Conservation (phyloP, 2,797 vertebrate species). For the Lepidocolaptes lacrymiger region DNA sequence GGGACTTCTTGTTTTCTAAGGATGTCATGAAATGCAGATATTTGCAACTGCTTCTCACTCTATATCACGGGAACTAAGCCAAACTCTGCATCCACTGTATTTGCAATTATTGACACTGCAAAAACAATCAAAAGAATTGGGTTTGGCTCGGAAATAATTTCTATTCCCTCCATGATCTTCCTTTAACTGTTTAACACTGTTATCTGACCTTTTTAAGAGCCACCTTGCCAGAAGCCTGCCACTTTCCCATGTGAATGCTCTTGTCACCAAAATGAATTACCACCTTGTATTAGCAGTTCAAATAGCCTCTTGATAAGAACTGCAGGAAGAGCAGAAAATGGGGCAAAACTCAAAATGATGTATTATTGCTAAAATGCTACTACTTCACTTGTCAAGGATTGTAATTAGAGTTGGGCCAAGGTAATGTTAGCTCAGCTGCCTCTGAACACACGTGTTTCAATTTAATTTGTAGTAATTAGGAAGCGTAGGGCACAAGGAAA, state of each 20-base stretch:
- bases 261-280: conserved; percentile 4
- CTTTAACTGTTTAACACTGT: not conserved
- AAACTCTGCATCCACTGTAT: not conserved
- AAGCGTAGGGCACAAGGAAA: conserved; percentile 23
- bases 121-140: not conserved
- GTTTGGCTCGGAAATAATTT: not conserved
- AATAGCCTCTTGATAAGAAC: not conserved
- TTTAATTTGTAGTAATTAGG: conserved; percentile 62
- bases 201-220: not conserved
- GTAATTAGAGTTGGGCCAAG: conserved; percentile 6
- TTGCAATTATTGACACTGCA: not conserved
- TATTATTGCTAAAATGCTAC: not conserved
- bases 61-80: not conserved
- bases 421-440: conserved; percentile 51
- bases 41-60: not conserved
- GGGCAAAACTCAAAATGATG: not conserved
- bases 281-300: not conserved
- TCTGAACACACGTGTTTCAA: conserved; percentile 45
- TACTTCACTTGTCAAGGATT: not conserved
- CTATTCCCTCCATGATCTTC: not conserved
- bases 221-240: not conserved
- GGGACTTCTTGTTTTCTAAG: not conserved
- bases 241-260: not conserved
- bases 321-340: not conserved
- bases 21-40: not conserved